phyloP scores from a whole-genome alignment of 1,140 invertebrate genomes.

The Panulirus ornatus region DNA sequence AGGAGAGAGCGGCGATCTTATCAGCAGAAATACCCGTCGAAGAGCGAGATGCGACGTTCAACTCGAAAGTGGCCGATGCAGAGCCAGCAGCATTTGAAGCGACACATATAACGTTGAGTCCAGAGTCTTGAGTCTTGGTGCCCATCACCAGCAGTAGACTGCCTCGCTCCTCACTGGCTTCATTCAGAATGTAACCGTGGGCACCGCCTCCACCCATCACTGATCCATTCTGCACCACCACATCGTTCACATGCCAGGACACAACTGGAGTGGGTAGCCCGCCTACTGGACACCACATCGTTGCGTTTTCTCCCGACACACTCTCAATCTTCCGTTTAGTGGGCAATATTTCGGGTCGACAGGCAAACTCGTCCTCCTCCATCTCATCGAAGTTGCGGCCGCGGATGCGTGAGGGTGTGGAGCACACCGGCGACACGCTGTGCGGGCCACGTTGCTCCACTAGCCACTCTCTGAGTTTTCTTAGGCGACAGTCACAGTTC shows the following conservation, averaged over 20 bases:
- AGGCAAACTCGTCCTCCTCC: constrained; percentile 87
- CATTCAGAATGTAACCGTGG: constrained; percentile 76
- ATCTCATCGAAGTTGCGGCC: constrained; percentile 85
- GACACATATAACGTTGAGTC: constrained; percentile 81
- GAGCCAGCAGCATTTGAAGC: constrained; percentile 90
- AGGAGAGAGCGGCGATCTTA: constrained; percentile 57
- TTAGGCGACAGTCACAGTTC: constrained; percentile 90
- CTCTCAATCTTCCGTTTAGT: constrained; percentile 86
- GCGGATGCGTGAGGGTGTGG: constrained; percentile 83
- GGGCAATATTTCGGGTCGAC: constrained; percentile 87
- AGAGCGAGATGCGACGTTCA: constrained; percentile 77
- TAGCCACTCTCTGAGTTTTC: constrained; percentile 88
- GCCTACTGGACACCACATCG: constrained; percentile 87
- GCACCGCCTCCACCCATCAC: constrained; percentile 83
- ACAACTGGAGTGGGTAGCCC: constrained; percentile 88
- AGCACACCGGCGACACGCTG: constrained; percentile 85
- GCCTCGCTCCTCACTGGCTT: constrained; percentile 66
- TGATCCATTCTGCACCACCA: constrained; percentile 88
- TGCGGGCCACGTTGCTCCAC: constrained; percentile 85
- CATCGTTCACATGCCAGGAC: constrained; percentile 92
- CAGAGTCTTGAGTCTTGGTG: constrained; percentile 86
- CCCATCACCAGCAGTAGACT: constrained; percentile 56
- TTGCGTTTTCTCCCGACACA: constrained; percentile 89
- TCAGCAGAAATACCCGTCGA: constrained; percentile 3
- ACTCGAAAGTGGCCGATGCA: constrained; percentile 86